Conservation (phyloP, 2,113 vertebrate genomes). For the Archilochus colubris region DNA sequence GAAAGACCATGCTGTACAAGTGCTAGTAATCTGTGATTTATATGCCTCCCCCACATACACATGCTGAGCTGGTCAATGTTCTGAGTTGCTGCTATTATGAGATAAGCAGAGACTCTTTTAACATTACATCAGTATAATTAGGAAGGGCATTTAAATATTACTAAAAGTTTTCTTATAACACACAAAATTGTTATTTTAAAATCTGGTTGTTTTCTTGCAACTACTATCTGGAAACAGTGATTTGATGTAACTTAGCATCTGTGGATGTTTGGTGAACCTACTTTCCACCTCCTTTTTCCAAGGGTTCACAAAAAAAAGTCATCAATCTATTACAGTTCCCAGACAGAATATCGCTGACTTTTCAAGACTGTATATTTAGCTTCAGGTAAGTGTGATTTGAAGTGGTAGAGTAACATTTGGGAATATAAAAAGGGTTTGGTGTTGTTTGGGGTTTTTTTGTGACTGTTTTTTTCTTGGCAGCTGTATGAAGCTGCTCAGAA, state of each 20-base stretch:
- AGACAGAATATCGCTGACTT: background rate
- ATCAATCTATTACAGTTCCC: background rate
- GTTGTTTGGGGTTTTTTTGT: background rate
- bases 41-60: background rate
- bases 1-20: background rate
- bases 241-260: background rate
- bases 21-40: background rate
- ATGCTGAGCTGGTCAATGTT: background rate
- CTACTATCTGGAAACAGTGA: background rate
- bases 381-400: constrained; percentile 32
- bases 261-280: background rate
- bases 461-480: constrained; percentile 3
- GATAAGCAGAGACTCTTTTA: background rate
- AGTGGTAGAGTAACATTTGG: constrained; percentile 4
- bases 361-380: background rate
- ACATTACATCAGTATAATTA: background rate
- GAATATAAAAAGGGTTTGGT: background rate
- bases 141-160: background rate
- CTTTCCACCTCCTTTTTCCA: background rate
- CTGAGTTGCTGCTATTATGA: background rate
- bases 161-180: background rate
- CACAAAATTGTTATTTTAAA: background rate
- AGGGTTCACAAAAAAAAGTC: background rate
- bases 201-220: background rate
- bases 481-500: constrained; percentile 45